These are phyloP conservation scores for Sylvicola cinctus DNA, from an alignment of 2,888 invertebrate genomes.

Conservation along the genomic window DNA sequence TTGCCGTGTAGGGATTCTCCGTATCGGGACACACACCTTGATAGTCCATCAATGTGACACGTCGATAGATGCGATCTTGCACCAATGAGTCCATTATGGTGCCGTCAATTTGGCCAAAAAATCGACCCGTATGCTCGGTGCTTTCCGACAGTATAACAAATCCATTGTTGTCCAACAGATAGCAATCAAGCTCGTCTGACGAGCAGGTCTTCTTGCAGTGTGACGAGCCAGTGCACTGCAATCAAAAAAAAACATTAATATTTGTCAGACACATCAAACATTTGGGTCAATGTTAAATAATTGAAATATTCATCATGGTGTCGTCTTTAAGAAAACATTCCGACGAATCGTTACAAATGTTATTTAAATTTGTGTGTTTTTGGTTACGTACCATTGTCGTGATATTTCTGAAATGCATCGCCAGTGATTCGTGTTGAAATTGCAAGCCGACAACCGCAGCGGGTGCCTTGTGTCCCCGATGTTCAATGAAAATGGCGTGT, in stretches of 20 bases:
- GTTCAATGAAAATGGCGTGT: slow-evolving; percentile 73
- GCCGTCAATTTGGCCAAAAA: slow-evolving; percentile 87
- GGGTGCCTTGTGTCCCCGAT: slow-evolving; percentile 62
- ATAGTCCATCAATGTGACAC: slow-evolving; percentile 70
- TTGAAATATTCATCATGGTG: neutral
- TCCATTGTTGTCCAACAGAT: slow-evolving; percentile 84
- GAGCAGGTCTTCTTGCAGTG: slow-evolving; percentile 68
- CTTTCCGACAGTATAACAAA: slow-evolving; percentile 83
- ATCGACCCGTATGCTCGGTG: slow-evolving; percentile 67
- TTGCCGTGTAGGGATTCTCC: slow-evolving; percentile 28
- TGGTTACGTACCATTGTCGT: slow-evolving; percentile 56
- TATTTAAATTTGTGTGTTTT: neutral
- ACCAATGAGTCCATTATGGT: slow-evolving; percentile 87
- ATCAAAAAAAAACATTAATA: slow-evolving; percentile 10
- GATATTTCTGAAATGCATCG: slow-evolving; percentile 69
- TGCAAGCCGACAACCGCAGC: slow-evolving; percentile 85
- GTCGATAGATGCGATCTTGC: slow-evolving; percentile 75
- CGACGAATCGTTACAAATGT: neutral
- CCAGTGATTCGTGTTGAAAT: slow-evolving; percentile 63
- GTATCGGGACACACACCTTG: slow-evolving; percentile 66
- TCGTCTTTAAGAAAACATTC: no score
- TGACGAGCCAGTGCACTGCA: slow-evolving; percentile 45
- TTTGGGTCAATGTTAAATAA: neutral
- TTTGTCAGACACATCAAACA: no score
- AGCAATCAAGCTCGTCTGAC: slow-evolving; percentile 75